These are phyloP conservation scores for Calidris pugnax DNA, from an alignment of 2,113 vertebrate genomes.

Conservation along the genomic window DNA sequence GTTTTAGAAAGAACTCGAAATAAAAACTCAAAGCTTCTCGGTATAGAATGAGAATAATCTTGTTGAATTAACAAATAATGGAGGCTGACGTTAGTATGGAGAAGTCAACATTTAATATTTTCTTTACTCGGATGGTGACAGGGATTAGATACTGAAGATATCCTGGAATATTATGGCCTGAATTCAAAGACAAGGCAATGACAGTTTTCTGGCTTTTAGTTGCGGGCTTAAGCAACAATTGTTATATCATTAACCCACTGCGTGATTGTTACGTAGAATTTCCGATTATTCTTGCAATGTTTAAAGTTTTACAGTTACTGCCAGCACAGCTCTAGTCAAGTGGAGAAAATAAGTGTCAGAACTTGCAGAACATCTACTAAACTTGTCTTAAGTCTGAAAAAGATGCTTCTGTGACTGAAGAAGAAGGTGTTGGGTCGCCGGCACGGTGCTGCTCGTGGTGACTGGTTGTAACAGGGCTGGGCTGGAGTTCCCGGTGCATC, in stretches of 20 bases:
- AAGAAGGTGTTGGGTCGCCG: background rate
- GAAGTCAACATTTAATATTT: background rate
- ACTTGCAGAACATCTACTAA: background rate
- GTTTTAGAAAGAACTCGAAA: background rate
- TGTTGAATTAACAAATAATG: background rate
- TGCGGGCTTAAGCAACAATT: background rate
- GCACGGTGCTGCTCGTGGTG: background rate
- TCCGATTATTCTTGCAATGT: background rate
- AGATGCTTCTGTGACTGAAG: accelerated
- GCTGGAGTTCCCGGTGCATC: background rate
- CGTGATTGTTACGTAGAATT: background rate
- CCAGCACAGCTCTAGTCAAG: background rate
- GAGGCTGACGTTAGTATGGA: background rate
- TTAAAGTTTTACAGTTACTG: background rate
- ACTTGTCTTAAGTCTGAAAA: background rate
- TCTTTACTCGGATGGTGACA: background rate
- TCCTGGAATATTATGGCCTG: background rate
- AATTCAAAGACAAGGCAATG: background rate
- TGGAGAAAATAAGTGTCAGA: background rate
- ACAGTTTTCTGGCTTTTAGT: background rate
- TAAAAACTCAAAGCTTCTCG: accelerated
- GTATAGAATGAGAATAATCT: background rate
- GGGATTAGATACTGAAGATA: background rate
- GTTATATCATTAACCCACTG: background rate
- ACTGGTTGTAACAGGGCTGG: background rate